phyloP scores from a whole-genome alignment of 2,113 vertebrate genomes.

The Todiramphus chloris region DNA sequence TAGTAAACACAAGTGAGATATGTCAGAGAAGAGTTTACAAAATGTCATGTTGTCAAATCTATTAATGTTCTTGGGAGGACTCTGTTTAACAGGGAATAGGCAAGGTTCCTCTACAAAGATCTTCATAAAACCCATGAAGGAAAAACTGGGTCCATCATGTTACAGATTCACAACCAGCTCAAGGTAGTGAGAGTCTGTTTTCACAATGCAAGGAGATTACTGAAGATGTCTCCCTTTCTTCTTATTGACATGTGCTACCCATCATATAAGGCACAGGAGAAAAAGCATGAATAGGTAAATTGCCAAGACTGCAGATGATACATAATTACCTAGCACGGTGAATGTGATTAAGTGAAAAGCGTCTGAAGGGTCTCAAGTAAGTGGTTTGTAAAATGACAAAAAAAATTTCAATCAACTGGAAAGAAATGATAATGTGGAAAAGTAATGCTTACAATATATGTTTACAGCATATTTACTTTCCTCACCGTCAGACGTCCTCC shows the following conservation, averaged over 20 bases:
- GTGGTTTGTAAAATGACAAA: neutral
- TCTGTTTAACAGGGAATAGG: neutral
- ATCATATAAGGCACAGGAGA: neutral
- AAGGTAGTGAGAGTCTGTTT: neutral
- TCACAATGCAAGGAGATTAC: neutral
- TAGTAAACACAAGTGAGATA: neutral
- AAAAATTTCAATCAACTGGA: neutral
- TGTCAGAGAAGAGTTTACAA: neutral
- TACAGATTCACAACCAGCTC: neutral
- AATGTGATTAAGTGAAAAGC: neutral
- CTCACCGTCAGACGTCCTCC: neutral
- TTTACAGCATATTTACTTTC: neutral
- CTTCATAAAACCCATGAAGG: neutral
- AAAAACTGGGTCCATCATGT: neutral
- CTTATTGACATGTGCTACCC: neutral
- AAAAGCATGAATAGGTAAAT: neutral
- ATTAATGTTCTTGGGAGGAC: neutral
- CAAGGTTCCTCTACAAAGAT: neutral
- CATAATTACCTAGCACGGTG: neutral
- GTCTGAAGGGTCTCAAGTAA: neutral
- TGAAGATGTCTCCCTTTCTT: neutral
- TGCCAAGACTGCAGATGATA: neutral
- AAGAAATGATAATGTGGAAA: neutral
- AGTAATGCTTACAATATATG: neutral
- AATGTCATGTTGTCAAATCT: neutral